phyloP scores from a whole-genome alignment of 2,113 vertebrate species.

The Oryzias celebensis region DNA sequence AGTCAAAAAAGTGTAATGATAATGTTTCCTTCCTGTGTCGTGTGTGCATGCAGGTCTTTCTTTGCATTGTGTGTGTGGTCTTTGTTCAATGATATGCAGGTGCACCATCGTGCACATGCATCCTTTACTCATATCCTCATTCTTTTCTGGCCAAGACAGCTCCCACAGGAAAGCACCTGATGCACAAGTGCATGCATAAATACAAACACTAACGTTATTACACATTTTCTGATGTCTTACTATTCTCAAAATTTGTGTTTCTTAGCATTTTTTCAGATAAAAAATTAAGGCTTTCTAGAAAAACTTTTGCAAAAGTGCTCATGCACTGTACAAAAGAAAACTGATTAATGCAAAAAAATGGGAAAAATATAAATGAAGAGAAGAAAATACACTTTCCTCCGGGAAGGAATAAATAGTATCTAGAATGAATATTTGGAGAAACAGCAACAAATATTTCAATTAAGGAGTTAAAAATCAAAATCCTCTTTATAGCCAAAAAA shows the following conservation, averaged over 20 bases:
- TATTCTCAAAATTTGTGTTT: background rate
- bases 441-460: background rate
- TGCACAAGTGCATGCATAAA: slow-evolving; percentile 19
- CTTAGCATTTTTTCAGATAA: no score
- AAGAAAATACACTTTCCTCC: slow-evolving; percentile 30
- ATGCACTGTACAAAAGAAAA: slow-evolving; percentile 1
- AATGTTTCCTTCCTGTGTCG: slow-evolving; percentile 61
- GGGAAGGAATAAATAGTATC: slow-evolving; percentile 26
- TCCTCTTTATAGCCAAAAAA: background rate
- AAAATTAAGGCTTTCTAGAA: no score
- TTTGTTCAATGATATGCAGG: slow-evolving; percentile 69
- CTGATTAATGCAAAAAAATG: slow-evolving; percentile 50
- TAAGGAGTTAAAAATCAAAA: slow-evolving; percentile 2
- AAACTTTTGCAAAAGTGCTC: background rate
- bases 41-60: slow-evolving; percentile 27
- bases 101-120: slow-evolving; percentile 55
- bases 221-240: slow-evolving; percentile 14
- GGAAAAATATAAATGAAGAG: slow-evolving; percentile 26
- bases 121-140: slow-evolving; percentile 80
- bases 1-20: slow-evolving; percentile 22
- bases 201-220: slow-evolving; percentile 14
- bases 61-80: slow-evolving; percentile 32
- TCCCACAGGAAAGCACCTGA: slow-evolving; percentile 74
- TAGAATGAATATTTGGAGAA: slow-evolving; percentile 29
- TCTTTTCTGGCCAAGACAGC: slow-evolving; percentile 63